Evolutionary conservation across 2,888 invertebrate species (phyloP).

Genomic region (Apomyelois bistriatella): DNA sequence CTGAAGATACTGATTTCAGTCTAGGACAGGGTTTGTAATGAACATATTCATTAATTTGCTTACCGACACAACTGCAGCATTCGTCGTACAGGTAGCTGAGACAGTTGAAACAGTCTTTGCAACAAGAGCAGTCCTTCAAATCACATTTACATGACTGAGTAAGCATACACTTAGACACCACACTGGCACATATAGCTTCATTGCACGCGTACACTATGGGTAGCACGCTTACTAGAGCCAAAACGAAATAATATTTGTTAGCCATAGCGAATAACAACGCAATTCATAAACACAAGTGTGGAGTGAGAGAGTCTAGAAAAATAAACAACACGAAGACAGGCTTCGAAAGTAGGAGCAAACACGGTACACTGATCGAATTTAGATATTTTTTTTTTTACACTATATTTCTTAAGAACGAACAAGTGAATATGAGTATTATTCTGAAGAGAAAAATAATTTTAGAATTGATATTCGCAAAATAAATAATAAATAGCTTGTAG

Average conservation of each 20-base stretch:
- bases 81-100: slow-evolving; percentile 93
- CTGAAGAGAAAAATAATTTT: no score
- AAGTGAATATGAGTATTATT: no score
- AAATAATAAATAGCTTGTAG: no score
- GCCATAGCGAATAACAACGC: slow-evolving; percentile 46
- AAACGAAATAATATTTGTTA: slow-evolving; percentile 50
- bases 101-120: slow-evolving; percentile 95
- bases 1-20: no score
- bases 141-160: slow-evolving; percentile 98
- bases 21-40: not conserved
- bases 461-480: no score
- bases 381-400: no score
- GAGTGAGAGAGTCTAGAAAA: slow-evolving; percentile 36
- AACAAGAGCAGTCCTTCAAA: slow-evolving; percentile 94
- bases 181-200: slow-evolving; percentile 96
- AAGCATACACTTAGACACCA: slow-evolving; percentile 97
- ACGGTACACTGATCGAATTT: not conserved
- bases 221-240: slow-evolving; percentile 53
- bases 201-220: slow-evolving; percentile 84
- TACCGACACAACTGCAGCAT: slow-evolving; percentile 98
- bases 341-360: no score
- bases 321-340: slow-evolving; percentile 40
- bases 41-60: slow-evolving; percentile 51
- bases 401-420: no score
- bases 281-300: slow-evolving; percentile 34